These are phyloP conservation scores for Macrocentrus cingulum DNA, from an alignment of 1,140 invertebrate genomes.

Conservation along the genomic window DNA sequence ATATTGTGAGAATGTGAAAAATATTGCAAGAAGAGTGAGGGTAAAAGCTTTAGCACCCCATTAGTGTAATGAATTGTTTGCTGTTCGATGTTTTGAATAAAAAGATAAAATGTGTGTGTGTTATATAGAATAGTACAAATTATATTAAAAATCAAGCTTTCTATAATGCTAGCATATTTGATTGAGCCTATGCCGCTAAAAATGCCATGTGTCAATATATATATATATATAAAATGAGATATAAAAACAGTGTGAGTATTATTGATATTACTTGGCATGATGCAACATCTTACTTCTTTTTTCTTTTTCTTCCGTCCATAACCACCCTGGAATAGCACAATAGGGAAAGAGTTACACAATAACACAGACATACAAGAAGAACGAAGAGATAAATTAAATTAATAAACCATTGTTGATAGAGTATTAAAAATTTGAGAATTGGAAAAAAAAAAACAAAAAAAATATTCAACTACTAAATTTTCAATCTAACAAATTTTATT, in stretches of 20 bases:
- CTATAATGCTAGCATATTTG: slow-evolving; percentile 3
- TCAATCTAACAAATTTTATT: slow-evolving; percentile 18
- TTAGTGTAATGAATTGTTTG: not conserved
- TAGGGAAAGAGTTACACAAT: slow-evolving; percentile 60
- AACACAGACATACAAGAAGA: slow-evolving; percentile 56
- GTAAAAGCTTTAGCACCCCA: too few species aligned
- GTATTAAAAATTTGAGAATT: slow-evolving; percentile 17
- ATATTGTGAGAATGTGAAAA: not conserved
- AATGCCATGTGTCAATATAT: not conserved
- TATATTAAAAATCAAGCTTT: not conserved
- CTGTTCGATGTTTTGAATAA: not conserved
- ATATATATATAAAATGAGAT: slow-evolving; percentile 19
- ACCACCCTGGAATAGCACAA: slow-evolving; percentile 76
- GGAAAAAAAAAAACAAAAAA: slow-evolving; percentile 16
- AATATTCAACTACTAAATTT: too few species aligned
- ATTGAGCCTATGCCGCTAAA: slow-evolving; percentile 14
- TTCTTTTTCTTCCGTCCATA: slow-evolving; percentile 94
- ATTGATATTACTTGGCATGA: slow-evolving; percentile 55
- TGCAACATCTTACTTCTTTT: slow-evolving; percentile 86
- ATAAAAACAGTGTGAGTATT: slow-evolving; percentile 27
- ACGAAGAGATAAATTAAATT: slow-evolving; percentile 30
- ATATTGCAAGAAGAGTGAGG: slow-evolving; percentile 1
- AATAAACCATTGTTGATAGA: slow-evolving; percentile 19
- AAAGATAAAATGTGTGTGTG: not conserved
- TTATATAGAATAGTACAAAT: too few species aligned